Percentiles rank a stretch among this genome's conserved stretches.
phyloP scores from a whole-genome alignment of 2,113 vertebrate genomes.

The Periophthalmodon schlosseri region DNA sequence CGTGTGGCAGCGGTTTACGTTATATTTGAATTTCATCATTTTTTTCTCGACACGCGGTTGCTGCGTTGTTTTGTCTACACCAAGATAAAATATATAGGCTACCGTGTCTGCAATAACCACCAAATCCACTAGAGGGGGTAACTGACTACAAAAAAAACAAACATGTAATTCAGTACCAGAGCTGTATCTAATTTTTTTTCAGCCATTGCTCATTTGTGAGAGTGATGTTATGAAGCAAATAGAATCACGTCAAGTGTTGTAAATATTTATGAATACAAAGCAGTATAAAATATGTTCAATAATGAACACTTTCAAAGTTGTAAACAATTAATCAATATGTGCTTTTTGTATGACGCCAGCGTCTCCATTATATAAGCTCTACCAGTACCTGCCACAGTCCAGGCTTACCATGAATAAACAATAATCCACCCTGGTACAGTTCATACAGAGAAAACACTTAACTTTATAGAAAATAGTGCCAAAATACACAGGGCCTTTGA shows the following conservation, averaged over 20 bases:
- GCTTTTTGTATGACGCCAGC: slow-evolving; percentile 90
- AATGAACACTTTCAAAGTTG: slow-evolving; percentile 84
- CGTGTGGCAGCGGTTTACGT: not conserved
- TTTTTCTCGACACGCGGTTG: not conserved
- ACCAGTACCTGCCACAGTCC: slow-evolving; percentile 68
- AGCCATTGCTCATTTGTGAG: too few species aligned
- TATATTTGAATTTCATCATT: not conserved
- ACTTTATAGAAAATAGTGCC: slow-evolving; percentile 57
- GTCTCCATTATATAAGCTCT: slow-evolving; percentile 80
- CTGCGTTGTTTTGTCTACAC: not conserved
- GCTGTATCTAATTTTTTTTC: too few species aligned
- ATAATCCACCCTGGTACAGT: not conserved
- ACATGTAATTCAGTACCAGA: too few species aligned
- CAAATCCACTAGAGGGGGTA: not conserved
- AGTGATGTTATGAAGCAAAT: slow-evolving; percentile 58
- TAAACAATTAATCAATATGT: slow-evolving; percentile 91
- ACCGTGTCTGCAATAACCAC: not conserved
- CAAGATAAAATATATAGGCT: not conserved
- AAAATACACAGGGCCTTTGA: slow-evolving; percentile 55
- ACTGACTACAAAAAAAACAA: not conserved
- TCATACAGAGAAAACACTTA: slow-evolving; percentile 6
- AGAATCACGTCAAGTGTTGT: slow-evolving; percentile 80
- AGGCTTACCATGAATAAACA: slow-evolving; percentile 62
- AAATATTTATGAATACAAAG: slow-evolving; percentile 80
- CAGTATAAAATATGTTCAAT: slow-evolving; percentile 90